These are phyloP conservation scores for Aurelia aurita DNA, from an alignment of 30 jellyfish, hydroid and myxozoan species.

Conservation along the genomic window DNA sequence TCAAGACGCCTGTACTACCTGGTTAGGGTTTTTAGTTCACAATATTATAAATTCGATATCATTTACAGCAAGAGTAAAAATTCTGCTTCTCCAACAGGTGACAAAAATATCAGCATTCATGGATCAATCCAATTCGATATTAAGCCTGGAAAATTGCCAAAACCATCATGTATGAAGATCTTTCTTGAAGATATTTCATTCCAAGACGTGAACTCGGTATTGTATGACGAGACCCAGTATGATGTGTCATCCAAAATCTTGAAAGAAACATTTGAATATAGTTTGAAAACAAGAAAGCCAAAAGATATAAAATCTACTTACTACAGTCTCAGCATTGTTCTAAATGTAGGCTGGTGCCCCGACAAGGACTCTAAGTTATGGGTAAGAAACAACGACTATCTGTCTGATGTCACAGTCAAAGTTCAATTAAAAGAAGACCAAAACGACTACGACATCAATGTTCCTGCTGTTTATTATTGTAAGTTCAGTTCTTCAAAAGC, in stretches of 20 bases:
- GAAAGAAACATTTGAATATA: constrained; percentile 23
- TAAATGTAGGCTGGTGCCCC: constrained; percentile 88
- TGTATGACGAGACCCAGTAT: constrained; percentile 14
- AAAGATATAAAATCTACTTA: background rate
- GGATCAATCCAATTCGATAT: constrained; percentile 61
- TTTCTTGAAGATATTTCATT: constrained; percentile 57
- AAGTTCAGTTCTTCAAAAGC: background rate
- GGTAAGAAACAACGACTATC: constrained; percentile 77
- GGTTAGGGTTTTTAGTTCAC: too few relatives aligned
- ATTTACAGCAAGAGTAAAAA: background rate
- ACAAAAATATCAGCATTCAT: constrained; percentile 40
- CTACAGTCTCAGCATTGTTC: constrained; percentile 55
- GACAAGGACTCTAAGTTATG: constrained; percentile 35
- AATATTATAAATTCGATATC: background rate
- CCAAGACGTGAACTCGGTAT: constrained; percentile 60
- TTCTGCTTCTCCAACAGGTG: constrained; percentile 23
- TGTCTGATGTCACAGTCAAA: constrained; percentile 26
- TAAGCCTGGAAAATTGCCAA: constrained; percentile 60
- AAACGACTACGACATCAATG: constrained; percentile 6
- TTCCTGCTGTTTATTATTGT: constrained; percentile 56
- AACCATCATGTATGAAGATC: constrained; percentile 59
- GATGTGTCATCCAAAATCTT: constrained; percentile 44
- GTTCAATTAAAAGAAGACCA: constrained; percentile 34
- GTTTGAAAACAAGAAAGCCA: constrained; percentile 50
- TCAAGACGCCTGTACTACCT: too few relatives aligned